A percentile compares a stretch with the other conserved stretches of the same genome.
phyloP scores from a whole-genome alignment of 2,888 invertebrate genomes.

The Mesorhabditis sp. region DNA sequence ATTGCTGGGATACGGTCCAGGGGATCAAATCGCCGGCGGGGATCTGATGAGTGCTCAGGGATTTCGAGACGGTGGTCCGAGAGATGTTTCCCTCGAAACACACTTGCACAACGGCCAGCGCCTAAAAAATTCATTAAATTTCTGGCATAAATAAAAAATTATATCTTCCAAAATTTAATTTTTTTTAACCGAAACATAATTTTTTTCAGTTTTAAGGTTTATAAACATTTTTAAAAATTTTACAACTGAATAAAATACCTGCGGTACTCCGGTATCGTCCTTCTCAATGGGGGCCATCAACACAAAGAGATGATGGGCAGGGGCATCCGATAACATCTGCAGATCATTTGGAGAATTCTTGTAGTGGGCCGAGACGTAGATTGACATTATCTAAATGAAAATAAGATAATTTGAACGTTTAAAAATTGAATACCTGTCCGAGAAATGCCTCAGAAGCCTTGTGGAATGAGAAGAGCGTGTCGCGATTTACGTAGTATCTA shows the following conservation, averaged over 20 bases:
- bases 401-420: no score
- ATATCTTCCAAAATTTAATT: background rate
- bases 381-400: slow-evolving; percentile 82
- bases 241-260: slow-evolving; percentile 62
- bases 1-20: slow-evolving; percentile 93
- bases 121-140: slow-evolving; percentile 17
- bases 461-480: slow-evolving; percentile 93
- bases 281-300: slow-evolving; percentile 78
- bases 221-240: background rate
- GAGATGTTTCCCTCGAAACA: slow-evolving; percentile 69
- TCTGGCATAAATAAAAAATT: background rate
- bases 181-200: background rate
- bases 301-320: slow-evolving; percentile 94
- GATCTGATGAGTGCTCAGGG: slow-evolving; percentile 78
- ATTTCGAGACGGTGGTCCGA: slow-evolving; percentile 72
- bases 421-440: slow-evolving; percentile 72
- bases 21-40: slow-evolving; percentile 95
- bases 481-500: slow-evolving; percentile 67
- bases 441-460: slow-evolving; percentile 79
- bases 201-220: background rate
- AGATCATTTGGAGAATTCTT: slow-evolving; percentile 98
- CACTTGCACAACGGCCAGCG: slow-evolving; percentile 62
- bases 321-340: slow-evolving; percentile 96
- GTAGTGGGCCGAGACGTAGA: slow-evolving; percentile 96
- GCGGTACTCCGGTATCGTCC: slow-evolving; percentile 68